Evolutionary conservation across 2,888 invertebrate species (phyloP).

Genomic region (Rhorus exstirpatorius): DNA sequence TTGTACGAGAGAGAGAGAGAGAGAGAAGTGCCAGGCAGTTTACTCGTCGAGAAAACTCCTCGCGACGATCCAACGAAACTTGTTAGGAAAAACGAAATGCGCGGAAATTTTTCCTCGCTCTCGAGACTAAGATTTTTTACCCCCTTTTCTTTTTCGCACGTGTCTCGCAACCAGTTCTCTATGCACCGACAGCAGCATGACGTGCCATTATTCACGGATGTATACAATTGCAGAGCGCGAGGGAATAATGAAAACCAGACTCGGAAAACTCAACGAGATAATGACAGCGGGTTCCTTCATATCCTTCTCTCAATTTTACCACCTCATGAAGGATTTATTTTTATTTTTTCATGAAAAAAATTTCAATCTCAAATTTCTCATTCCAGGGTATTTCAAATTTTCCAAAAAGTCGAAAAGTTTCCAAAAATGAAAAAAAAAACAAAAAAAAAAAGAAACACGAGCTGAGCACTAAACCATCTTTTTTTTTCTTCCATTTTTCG

Average conservation of each 20-base stretch:
- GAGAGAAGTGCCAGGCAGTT: slow-evolving; percentile 3
- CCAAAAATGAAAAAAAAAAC: too few species aligned
- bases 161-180: slow-evolving; percentile 27
- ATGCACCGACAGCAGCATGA: slow-evolving; percentile 20
- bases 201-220: slow-evolving; percentile 20
- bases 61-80: slow-evolving; percentile 39
- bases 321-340: too few species aligned
- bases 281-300: not conserved
- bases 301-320: not conserved
- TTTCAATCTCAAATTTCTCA: too few species aligned
- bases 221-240: slow-evolving; percentile 16
- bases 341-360: too few species aligned
- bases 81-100: slow-evolving; percentile 44
- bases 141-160: slow-evolving; percentile 44
- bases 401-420: too few species aligned
- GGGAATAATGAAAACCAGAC: slow-evolving; percentile 37
- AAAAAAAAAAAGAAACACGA: too few species aligned
- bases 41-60: slow-evolving; percentile 38
- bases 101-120: slow-evolving; percentile 50
- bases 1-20: slow-evolving; percentile 10
- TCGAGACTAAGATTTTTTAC: slow-evolving; percentile 40
- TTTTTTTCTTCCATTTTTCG: too few species aligned
- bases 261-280: slow-evolving; percentile 3
- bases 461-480: too few species aligned
- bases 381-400: too few species aligned